Evolutionary conservation across 2,888 invertebrate genomes (phyloP).

Genomic region (Zaprionus lineosus): DNA sequence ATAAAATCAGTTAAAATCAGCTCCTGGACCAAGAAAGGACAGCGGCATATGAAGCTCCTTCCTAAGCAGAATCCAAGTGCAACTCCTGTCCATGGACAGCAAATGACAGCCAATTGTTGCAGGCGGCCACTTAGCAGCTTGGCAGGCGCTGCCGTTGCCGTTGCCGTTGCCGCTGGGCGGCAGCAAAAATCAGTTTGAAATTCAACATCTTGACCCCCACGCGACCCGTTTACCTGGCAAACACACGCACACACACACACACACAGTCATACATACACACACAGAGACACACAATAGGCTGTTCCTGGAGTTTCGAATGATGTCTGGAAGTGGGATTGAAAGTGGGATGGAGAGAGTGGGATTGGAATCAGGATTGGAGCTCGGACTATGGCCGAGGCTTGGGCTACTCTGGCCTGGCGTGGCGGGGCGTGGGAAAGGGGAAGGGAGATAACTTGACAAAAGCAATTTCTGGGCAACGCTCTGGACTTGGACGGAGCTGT

Average conservation of each 20-base stretch:
- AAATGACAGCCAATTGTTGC: slow-evolving; percentile 75
- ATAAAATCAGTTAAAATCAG: slow-evolving; percentile 65
- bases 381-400: no score
- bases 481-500: slow-evolving; percentile 32
- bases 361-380: neutral
- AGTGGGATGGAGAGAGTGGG: neutral
- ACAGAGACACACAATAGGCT: slow-evolving; percentile 31
- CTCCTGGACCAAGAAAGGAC: neutral
- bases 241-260: neutral
- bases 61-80: slow-evolving; percentile 11
- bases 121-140: slow-evolving; percentile 66
- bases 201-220: neutral
- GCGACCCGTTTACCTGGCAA: slow-evolving; percentile 25
- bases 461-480: slow-evolving; percentile 67
- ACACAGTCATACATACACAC: slow-evolving; percentile 10
- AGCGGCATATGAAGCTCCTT: neutral
- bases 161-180: no score
- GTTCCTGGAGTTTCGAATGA: slow-evolving; percentile 2
- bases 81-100: slow-evolving; percentile 39
- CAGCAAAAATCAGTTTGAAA: slow-evolving; percentile 26
- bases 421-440: neutral
- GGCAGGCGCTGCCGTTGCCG: no score
- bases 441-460: slow-evolving; percentile 57
- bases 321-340: neutral
- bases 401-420: no score